Evolutionary conservation across 2,888 invertebrate genomes (phyloP).

Genomic region (Cataglyphis altisquamis): DNA sequence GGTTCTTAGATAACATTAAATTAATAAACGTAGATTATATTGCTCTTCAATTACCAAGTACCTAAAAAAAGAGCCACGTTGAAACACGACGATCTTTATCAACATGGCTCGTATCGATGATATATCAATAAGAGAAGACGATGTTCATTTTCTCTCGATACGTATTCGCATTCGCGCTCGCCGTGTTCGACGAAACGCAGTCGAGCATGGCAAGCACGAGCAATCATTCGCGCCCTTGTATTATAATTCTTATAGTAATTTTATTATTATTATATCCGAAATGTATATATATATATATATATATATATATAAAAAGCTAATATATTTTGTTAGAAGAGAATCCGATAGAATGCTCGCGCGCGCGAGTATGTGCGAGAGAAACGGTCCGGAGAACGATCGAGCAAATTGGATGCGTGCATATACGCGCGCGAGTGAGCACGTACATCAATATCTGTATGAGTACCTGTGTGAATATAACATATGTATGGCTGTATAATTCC

Average conservation of each 20-base stretch:
- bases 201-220: constrained; percentile 21
- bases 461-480: constrained; percentile 22
- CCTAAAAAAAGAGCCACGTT: constrained; percentile 74
- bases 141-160: constrained; percentile 38
- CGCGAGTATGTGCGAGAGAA: constrained; percentile 13
- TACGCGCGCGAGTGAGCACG: background rate
- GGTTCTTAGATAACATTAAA: constrained; percentile 76
- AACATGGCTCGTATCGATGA: constrained; percentile 33
- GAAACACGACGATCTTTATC: constrained; percentile 50
- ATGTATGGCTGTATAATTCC: background rate
- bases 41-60: constrained; percentile 79
- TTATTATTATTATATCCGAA: constrained; percentile 79
- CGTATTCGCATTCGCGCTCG: constrained; percentile 35
- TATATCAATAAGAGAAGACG: constrained; percentile 16
- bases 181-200: background rate
- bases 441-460: constrained; percentile 15
- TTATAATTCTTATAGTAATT: constrained; percentile 80
- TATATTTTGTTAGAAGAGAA: constrained; percentile 80
- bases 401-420: background rate
- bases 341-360: constrained; percentile 32
- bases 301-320: constrained; percentile 78
- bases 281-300: constrained; percentile 80
- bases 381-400: background rate
- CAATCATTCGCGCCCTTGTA: constrained; percentile 74
- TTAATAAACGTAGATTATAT: constrained; percentile 76